Conservation (phyloP, 1,140 invertebrate genomes). For the Procambarus virginalis region DNA sequence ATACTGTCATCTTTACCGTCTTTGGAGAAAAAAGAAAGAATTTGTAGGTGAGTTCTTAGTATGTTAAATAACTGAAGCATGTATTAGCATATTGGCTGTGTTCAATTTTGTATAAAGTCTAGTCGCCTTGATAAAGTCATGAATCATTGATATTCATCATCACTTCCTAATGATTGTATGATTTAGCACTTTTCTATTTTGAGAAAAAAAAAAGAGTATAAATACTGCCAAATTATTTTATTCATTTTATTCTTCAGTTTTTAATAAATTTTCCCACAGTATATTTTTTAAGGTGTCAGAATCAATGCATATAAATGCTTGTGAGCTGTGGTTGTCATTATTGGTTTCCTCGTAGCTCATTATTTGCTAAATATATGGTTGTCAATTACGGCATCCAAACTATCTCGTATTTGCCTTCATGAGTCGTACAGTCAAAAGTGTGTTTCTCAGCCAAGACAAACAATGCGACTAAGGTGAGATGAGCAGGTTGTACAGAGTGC, state of each 20-base stretch:
- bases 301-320: neutral
- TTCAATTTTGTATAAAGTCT: slow-evolving; percentile 10
- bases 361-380: neutral
- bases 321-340: neutral
- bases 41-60: neutral
- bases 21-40: neutral
- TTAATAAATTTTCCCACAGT: neutral
- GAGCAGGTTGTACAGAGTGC: neutral
- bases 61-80: neutral
- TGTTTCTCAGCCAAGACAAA: neutral
- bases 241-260: neutral
- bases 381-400: neutral
- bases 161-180: neutral
- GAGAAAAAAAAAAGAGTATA: neutral
- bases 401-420: neutral
- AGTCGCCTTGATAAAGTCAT: slow-evolving; percentile 27
- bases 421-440: neutral
- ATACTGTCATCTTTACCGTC: neutral
- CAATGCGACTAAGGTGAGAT: neutral
- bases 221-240: slow-evolving; percentile 22
- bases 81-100: slow-evolving; percentile 13
- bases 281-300: neutral
- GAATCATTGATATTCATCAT: neutral
- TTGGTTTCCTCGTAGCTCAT: neutral
- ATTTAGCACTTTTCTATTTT: neutral